Evolutionary conservation across 2,113 vertebrate species (phyloP), one percentile per base, ranked within the genome.

Genomic region (Coracopsis vasa): DNA sequence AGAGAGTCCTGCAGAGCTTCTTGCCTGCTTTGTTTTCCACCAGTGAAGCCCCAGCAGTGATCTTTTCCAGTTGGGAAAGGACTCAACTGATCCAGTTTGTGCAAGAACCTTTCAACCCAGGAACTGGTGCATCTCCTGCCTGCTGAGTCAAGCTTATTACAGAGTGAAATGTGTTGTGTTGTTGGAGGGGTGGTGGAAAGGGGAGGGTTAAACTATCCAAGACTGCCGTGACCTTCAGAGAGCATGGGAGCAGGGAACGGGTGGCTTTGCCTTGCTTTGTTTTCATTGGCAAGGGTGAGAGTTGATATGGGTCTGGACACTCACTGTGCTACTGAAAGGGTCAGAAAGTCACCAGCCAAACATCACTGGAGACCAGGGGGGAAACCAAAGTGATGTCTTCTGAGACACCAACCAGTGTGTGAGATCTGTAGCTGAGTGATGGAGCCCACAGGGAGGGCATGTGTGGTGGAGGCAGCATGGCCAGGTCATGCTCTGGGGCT

Each of bases 401-500:
- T 61, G 62, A 78, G 90, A 65, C 61, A 56, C 48, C 4, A 39
- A 71, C 58, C 84, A 87, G 8, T 15, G 0, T n/a, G 42, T 56
- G 94, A 92, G 37, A 62, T 66, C 56, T 7, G 6, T 47, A 53
- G 29, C 28, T 1, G 0, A 33, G 24, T 51, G 31, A 79, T 35
- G 29, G 77, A 81, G 19, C 78, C 83, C 3, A 3, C 60, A 50
- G 70, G 67, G 83, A 84, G 42, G 80, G 23, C 8, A 1, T 71
- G 23, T 0, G 1, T 35, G 78, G 58, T 92, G 70, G 89, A 95
- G 64, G 86, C 29, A 60, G 71, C 80, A 67, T 28, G 48, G n/a
- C 54, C 95, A 95, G 90, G 97, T 97, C 93, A 92, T 77, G 50
- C 90, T 96, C 80, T 25, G 17, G 88, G 96, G 88, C 96, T 97